A percentile compares a stretch with the other conserved stretches of the same genome.
phyloP scores from a whole-genome alignment of 2,113 vertebrate genomes.

The Pandion haliaetus region DNA sequence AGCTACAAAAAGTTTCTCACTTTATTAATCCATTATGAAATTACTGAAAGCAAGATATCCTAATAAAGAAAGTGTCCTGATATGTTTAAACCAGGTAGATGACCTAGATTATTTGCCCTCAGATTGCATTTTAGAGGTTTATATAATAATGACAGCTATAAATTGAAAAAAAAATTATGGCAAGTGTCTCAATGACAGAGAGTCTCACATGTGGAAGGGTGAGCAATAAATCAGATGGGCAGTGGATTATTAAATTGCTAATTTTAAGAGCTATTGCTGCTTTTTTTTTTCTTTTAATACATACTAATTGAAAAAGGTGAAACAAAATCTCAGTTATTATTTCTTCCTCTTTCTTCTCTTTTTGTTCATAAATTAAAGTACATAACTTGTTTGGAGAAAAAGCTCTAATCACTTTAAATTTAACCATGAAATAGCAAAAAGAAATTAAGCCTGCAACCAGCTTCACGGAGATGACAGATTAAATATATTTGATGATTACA shows the following conservation, averaged over 20 bases:
- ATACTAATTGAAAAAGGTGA: conserved; percentile 21
- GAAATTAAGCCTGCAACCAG: not conserved
- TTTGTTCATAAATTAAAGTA: not conserved
- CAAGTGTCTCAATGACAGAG: conserved; percentile 36
- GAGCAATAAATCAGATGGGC: conserved; percentile 53
- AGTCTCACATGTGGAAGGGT: not conserved
- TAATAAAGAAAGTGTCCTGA: conserved; percentile 43
- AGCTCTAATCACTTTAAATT: not conserved
- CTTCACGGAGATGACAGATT: not conserved
- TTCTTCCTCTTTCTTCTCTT: not conserved
- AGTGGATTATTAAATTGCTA: conserved; percentile 58
- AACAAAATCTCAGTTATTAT: not conserved
- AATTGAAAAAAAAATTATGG: conserved; percentile 40
- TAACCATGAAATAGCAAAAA: not conserved
- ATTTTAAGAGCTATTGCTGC: conserved; percentile 36
- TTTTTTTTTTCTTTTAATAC: not conserved
- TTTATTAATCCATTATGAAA: conserved; percentile 13
- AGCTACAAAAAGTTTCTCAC: not conserved
- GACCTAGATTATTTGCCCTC: conserved; percentile 38
- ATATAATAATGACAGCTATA: conserved; percentile 42
- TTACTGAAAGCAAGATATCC: conserved; percentile 28
- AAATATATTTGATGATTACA: conserved; percentile 23
- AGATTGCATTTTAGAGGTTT: conserved; percentile 65
- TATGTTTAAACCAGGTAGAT: conserved; percentile 22
- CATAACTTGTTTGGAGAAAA: not conserved